Evolutionary conservation across 2,888 invertebrate genomes (phyloP), one percentile per base, ranked within the genome.

Genomic region (Phyllotreta striolata): DNA sequence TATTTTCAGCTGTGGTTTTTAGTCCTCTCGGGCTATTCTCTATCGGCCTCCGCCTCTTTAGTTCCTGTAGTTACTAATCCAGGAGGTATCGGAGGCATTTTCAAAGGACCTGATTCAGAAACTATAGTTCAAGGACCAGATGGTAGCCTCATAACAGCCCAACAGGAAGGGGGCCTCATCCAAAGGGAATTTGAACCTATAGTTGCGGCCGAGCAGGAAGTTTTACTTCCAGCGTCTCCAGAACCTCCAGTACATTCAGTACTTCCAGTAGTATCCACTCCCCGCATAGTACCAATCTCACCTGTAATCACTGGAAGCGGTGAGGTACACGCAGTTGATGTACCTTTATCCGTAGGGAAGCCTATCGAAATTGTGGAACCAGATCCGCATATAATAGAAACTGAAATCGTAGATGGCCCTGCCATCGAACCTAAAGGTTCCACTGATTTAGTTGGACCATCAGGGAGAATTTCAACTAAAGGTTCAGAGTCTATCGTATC

Each of bases 41-140:
- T 62, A 52, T 37, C 55, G 43, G 59, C 66, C 13, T 35, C 55
- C 12, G 35, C 64, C n/a, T 51, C 60, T 10, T 41, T 70, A n/a
- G 68, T 66, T 43, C 68, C 68, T 24, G 68, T 77, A 4, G 73
- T 78, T 6, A 70, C 77, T 34, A 73, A 76, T 55, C 79, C 78
- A 55, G 78, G 77, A 44, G 75, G 76, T 5, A 77, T 80, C 13
- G 81, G 80, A 12, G 77, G 78, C 6, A 77, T 81, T 43, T 79
- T 76, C 62, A 75, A 76, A 71, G 80, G 80, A 5, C 79, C 80
- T 1, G 74, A 79, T 59, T 77, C 76, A 1, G 77, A 78, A 70
- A 81, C 80, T 1, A 78, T 81, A 37, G 79, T 81, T 39, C 73
- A 76, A 72, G 81, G 81, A 13, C 81, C 81, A 6, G 81, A 81